Base-by-base conservation (phyloP, 30 jellyfish, hydroid and myxozoan species). In the Catostylus mosaicus region DNA sequence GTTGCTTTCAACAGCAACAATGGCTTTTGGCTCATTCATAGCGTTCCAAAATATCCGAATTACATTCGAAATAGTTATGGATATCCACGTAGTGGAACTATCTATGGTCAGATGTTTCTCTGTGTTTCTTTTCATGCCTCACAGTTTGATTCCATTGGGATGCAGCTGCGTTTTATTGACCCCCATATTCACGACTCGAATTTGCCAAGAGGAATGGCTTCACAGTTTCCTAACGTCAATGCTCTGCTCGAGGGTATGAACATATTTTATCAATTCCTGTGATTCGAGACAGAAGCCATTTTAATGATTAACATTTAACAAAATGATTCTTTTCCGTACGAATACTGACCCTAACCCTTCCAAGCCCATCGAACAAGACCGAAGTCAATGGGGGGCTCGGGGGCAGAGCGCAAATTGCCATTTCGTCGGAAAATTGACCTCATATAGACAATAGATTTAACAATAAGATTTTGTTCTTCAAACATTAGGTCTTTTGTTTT, bases 11-110 rank as follows among this genome's bases (percentile, higher is more conserved):
- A 77, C 37, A 26, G 70, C 51, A 79, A 86, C 22, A 51, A 75
- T 30, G 98, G 98, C 9, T 92, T 92, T 48, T 92, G 98, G 98
- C 74, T 92, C 89, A 84, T 92, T 23, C 84, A 83, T 86, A 83
- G 96, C 60, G 97, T 92, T 9, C 98, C 98, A 66, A 67, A 82
- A 70, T 84, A 62, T 46, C 97, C 98, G 20, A 71, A 67, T 5
- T 73, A 68, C 52, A 94, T 83, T 29, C 31, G 64, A 10, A 90
- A 92, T 32, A 90, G 97, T 18, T 92, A 83, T 54, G 81, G 73
- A 16, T 92, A 92, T 45, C 98, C 98, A 0, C 89, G 77, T 40
- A 86, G 84, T 73, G 98, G 98, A 11, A 57, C 81, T 18, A 26
- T 35, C 75, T 92, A 86, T 76, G 98, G 98, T 3, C 98, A 92